Conservation (phyloP, 2,113 vertebrate species). For the Brachirus orientalis region DNA sequence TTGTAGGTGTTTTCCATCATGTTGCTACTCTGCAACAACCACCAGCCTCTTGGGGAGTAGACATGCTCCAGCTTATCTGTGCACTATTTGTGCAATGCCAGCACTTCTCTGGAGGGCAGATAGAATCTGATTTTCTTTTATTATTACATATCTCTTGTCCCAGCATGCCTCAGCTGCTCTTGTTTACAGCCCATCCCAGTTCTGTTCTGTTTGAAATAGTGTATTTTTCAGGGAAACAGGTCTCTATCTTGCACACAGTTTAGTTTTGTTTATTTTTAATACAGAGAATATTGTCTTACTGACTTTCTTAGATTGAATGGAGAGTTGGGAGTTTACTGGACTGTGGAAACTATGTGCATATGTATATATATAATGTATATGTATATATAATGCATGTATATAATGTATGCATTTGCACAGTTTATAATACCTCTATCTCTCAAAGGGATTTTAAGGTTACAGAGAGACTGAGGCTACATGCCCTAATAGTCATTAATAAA, state of each 20-base stretch:
- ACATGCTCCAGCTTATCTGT: constrained; percentile 50
- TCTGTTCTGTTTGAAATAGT: constrained; percentile 7
- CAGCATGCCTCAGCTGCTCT: constrained; percentile 46
- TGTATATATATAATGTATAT: too few relatives aligned
- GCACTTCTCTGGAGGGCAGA: constrained; percentile 26
- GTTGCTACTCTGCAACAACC: constrained; percentile 2
- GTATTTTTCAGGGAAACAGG: constrained; percentile 15
- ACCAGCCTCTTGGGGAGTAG: constrained; percentile 6
- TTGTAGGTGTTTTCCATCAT: constrained; percentile 14
- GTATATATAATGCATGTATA: too few relatives aligned
- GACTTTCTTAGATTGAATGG: too few relatives aligned
- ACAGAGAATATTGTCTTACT: not conserved
- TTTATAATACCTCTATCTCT: too few relatives aligned
- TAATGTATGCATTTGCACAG: too few relatives aligned
- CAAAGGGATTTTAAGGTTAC: too few relatives aligned
- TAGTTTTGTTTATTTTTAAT: constrained; percentile 1
- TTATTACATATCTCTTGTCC: constrained; percentile 42
- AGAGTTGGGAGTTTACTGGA: too few relatives aligned
- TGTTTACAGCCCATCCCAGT: constrained; percentile 35
- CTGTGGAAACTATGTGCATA: too few relatives aligned
- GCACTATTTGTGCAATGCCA: constrained; percentile 18
- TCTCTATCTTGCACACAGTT: constrained; percentile 1
- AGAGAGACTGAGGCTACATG: too few relatives aligned
- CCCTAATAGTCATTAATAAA: too few relatives aligned
- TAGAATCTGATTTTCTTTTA: constrained; percentile 29